phyloP scores from a whole-genome alignment of 2,113 vertebrate species.

The Spilogale gracilis region DNA sequence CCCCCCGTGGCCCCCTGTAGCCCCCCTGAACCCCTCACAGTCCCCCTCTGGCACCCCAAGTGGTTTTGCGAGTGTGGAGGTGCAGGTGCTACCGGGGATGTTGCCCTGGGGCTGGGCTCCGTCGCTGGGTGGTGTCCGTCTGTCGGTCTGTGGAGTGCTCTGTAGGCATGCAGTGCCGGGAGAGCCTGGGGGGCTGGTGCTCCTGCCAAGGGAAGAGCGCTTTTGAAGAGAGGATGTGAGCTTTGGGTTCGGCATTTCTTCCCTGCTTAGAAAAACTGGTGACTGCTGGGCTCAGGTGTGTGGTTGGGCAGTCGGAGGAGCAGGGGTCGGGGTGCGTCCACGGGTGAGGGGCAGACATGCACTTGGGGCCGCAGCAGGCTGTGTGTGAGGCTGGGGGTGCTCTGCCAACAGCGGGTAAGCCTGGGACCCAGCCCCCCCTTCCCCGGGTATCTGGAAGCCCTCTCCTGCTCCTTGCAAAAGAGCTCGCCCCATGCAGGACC shows the following conservation, averaged over 20 bases:
- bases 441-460: too few relatives aligned
- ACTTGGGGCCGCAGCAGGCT: background rate
- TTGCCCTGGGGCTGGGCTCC: background rate
- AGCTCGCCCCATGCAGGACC: background rate
- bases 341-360: too few relatives aligned
- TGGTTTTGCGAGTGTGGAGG: background rate
- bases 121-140: fast-evolving
- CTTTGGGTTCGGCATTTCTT: background rate
- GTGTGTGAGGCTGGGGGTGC: background rate
- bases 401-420: background rate
- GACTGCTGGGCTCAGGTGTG: too few relatives aligned
- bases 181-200: background rate
- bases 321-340: background rate
- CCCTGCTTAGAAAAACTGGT: background rate
- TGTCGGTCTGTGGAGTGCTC: background rate
- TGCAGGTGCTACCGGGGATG: background rate
- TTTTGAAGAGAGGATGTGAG: background rate
- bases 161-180: background rate
- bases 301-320: background rate
- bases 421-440: too few relatives aligned
- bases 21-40: too few relatives aligned
- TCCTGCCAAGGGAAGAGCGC: background rate
- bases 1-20: too few relatives aligned
- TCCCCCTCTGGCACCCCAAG: too few relatives aligned
- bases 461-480: background rate